Conservation (phyloP, 2,888 invertebrate genomes). For the Pocota personata region DNA sequence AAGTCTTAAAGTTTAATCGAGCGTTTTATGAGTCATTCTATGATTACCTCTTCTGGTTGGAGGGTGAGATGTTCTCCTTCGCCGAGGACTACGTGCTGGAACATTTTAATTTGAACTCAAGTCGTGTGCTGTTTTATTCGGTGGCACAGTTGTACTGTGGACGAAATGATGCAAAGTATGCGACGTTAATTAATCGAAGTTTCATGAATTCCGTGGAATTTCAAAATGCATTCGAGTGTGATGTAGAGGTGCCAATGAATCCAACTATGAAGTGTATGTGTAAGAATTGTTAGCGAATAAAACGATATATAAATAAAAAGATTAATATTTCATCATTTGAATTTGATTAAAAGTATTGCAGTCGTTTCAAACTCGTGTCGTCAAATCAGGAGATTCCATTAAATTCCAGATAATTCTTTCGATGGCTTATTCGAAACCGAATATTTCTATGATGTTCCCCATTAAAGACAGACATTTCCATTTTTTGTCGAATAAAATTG, state of each 20-base stretch:
- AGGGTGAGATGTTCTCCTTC: slow-evolving; percentile 79
- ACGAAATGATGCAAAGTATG: slow-evolving; percentile 77
- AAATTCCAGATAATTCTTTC: not conserved
- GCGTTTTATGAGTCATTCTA: slow-evolving; percentile 77
- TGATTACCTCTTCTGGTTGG: slow-evolving; percentile 80
- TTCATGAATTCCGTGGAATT: slow-evolving; percentile 80
- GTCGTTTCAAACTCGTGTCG: not conserved
- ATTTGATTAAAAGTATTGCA: too few species aligned
- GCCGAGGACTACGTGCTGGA: slow-evolving; percentile 79
- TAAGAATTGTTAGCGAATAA: slow-evolving; percentile 48
- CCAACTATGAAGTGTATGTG: slow-evolving; percentile 79
- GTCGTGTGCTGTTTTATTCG: slow-evolving; percentile 79
- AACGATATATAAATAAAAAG: too few species aligned
- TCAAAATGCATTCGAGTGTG: slow-evolving; percentile 78
- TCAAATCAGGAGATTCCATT: not conserved
- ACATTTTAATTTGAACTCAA: slow-evolving; percentile 77
- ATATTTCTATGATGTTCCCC: not conserved
- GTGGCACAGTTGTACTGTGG: slow-evolving; percentile 79
- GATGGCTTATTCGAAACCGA: not conserved
- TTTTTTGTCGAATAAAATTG: not conserved
- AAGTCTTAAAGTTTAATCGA: slow-evolving; percentile 78
- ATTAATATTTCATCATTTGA: too few species aligned
- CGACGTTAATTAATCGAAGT: slow-evolving; percentile 78
- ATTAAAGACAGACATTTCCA: not conserved
- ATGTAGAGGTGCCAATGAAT: slow-evolving; percentile 77